Conservation (phyloP, 1,140 invertebrate species). For the Drosophila baimaii region DNA sequence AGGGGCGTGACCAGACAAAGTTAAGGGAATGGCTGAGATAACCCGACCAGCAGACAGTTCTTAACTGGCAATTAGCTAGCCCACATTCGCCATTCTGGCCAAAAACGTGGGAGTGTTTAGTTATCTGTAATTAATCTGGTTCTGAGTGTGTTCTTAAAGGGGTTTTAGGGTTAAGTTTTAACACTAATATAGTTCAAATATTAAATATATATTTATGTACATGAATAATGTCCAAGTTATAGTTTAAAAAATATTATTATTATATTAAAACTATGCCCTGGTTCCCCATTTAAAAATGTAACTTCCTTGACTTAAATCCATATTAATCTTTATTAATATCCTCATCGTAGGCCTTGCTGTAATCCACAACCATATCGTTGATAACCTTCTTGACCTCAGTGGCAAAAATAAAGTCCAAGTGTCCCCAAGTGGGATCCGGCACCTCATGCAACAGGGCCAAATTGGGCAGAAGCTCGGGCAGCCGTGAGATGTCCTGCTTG, state of each 20-base stretch:
- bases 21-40: constrained; percentile 17
- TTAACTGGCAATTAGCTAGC: constrained; percentile 51
- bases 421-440: constrained; percentile 84
- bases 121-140: constrained; percentile 1
- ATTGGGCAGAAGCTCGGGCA: constrained; percentile 84
- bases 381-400: constrained; percentile 84
- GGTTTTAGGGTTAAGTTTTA: too few species aligned
- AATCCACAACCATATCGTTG: constrained; percentile 83
- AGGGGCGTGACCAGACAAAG: constrained; percentile 52
- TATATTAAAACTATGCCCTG: too few species aligned
- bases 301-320: neutral
- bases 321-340: neutral
- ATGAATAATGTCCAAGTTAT: too few species aligned
- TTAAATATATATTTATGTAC: neutral
- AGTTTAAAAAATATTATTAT: too few species aligned
- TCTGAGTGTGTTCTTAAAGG: neutral
- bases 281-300: neutral
- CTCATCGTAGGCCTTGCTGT: constrained; percentile 44
- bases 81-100: constrained; percentile 8
- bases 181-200: neutral
- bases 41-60: constrained; percentile 47
- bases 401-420: constrained; percentile 86
- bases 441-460: constrained; percentile 82
- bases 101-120: constrained; percentile 13
- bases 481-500: constrained; percentile 83